Evolutionary conservation across 1,140 invertebrate genomes (phyloP), one percentile per base, ranked within the genome.

Genomic region (Trissolcus basalis): DNA sequence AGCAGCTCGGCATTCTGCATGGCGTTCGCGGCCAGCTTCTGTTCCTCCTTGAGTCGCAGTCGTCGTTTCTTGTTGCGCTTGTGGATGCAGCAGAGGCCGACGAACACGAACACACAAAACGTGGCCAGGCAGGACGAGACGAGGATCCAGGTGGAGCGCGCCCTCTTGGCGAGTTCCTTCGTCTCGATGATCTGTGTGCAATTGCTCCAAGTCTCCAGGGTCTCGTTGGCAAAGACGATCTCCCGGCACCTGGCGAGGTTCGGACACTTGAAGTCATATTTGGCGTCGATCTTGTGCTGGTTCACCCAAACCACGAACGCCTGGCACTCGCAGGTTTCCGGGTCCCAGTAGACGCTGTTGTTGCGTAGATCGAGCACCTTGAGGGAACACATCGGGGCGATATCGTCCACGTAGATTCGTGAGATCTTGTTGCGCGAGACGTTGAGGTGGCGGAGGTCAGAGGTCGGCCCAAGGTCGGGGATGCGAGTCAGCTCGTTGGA

Each of bases 381-480:
- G 0, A 88, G 54, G 0, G 69, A 81, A 41, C 87, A 88, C 6
- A 86, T 83, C 0, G 81, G 74, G 0, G 82, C 84, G 10, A 89
- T 61, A 0, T 89, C 84, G 0, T 85, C 83, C 1, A 81, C 59
- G 10, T 65, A 77, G 0, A 89, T 63, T 4, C 54, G 53, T 0
- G 7, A 32, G 16, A 89, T 89, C 0, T n/a, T 0, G 41, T 89
- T 90, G 3, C 70, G 50, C 0, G 84, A 86, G 0, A 89, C 53
- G 55, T 89, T 89, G 4, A 90, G 56, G 8, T 79, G 36, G 0
- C 14, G 35, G 7, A 90, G 43, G 0, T 68, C 80, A 0, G 85
- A 68, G 27, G 48, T 32, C 0, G 56, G 36, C 4, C 73, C 78
- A 0, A 86, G 13, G 1, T 70, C 8, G 0, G 86, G 86, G 3